A percentile compares a stretch with the other conserved stretches of the same genome.
Conservation (phyloP, 2,797 vertebrate genomes). For the Chromis chromis region DNA sequence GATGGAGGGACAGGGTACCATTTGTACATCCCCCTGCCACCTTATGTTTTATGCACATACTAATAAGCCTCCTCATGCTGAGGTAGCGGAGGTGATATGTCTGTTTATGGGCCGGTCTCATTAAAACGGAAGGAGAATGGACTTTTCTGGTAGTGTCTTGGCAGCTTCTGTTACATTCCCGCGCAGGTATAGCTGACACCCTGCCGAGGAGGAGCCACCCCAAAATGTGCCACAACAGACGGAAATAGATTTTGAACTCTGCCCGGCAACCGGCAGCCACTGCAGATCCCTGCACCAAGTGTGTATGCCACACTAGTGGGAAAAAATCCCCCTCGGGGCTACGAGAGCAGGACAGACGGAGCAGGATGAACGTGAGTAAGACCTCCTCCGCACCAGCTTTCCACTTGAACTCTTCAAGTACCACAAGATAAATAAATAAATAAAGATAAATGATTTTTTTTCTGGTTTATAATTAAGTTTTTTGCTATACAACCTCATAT, state of each 20-base stretch:
- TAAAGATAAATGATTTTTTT: conserved; percentile 22
- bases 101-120: conserved; percentile 64
- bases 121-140: conserved; percentile 64
- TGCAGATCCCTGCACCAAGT: conserved; percentile 40
- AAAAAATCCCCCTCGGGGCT: conserved; percentile 31
- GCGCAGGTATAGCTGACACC: conserved; percentile 53
- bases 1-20: conserved; percentile 47
- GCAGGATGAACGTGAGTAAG: conserved; percentile 47
- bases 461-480: conserved; percentile 31
- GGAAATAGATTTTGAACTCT: conserved; percentile 62
- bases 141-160: conserved; percentile 36
- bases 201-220: conserved; percentile 30
- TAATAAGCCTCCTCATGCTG: conserved; percentile 59
- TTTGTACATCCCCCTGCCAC: conserved; percentile 55
- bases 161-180: conserved; percentile 48
- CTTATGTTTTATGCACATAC: conserved; percentile 75
- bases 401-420: conserved; percentile 41
- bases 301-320: conserved; percentile 27
- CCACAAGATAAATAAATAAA: too few relatives aligned
- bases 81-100: conserved; percentile 62
- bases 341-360: conserved; percentile 50
- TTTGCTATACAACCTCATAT: conserved; percentile 4
- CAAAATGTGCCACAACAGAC: conserved; percentile 41
- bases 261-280: conserved; percentile 56
- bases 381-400: conserved; percentile 55